Base-by-base conservation (phyloP, 2,888 invertebrate genomes). In the Megamerina dolium region DNA sequence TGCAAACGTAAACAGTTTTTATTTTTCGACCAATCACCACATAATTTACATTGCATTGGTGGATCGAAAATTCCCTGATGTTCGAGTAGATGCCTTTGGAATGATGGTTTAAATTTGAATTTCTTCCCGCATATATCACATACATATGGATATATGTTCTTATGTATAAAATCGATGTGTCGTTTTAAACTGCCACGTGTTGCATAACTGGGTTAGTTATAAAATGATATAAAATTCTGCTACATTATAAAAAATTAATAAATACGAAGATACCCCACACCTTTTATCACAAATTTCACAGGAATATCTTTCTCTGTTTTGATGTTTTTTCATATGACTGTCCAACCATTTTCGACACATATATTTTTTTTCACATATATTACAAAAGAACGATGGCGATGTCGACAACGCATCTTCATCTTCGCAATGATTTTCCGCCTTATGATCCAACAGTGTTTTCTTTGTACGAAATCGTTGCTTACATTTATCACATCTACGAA, bases 101-200 rank as follows among this genome's bases (percentile, higher is more conserved):
- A 65, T 8, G 63, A 60, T 2, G 60, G 60, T 43, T 66, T 65
- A 13, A 60, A 66, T 41, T 66, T 65, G 29, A 64, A 65, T 43
- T 62, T 58, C 20, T 62, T 64, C 35, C 64, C 64, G 37, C 64
- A 65, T 23, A 62, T 59, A 31, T 65, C 65, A 45, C 64, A 65
- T 39, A 65, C 53, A 46, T 64, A 63, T 3, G 57, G 59, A 35
- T 56, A 54, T 32, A 58, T 34, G 41, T 63, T 59, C 44, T 64
- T 63, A 45, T 65, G 64, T 51, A 64, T 60, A 16, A 59, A 62
- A 26, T 59, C 58, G 13, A 60, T 59, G 38, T 65, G 64, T 5
- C 61, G 58, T 2, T 59, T 55, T 43, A 66, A 48, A 4, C 59
- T 54, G 27, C 61, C 58, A 8, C 59, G 51, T 6, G 58, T 58